Evolutionary conservation across 2,113 vertebrate species (phyloP), one percentile per base, ranked within the genome.

Genomic region (Mastomys coucha): DNA sequence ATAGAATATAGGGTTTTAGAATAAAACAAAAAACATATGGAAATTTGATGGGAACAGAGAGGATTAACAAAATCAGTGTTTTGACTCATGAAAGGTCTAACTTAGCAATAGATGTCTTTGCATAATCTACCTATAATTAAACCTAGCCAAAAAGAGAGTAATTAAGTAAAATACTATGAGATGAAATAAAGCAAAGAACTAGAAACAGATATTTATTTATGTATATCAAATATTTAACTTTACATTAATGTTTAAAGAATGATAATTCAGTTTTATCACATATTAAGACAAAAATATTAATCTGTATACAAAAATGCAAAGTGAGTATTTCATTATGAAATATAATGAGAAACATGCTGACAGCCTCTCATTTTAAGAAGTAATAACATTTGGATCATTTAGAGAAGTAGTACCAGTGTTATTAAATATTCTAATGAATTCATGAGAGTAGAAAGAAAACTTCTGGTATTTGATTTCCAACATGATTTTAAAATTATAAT

Each of bases 1-100:
- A 92, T 94, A 26, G n/a, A 91, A 94, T 94, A 69, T 94, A 70
- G 19, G 6, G 8, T 6, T 26, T 65, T 76, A 73, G 11, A 84
- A 76, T 72, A 63, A 90, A 56, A 86, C 84, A 39, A 33, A 73
- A 97, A 93, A 88, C 87, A 42, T 89, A 42, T 89, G 24, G 24
- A 88, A 75, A 92, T 31, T 94, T 93, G 13, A 88, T 86, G 33
- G 84, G 36, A 80, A 53, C 76, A 73, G 73, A 45, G 73, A 33
- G 53, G 87, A 85, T 36, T 73, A 73, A 36, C 17, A 92, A 80
- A 95, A 70, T 81, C 70, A 92, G 70, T 10, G 26, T 70, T 97
- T 95, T 49, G 81, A 72, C 4, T 87, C 28, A 77, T 72, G 53
- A 70, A 96, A 56, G 42, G 72, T 91, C 26, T 7, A 75, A 63